Evolutionary conservation across 2,113 vertebrate species (phyloP).

Genomic region (Oreotrochilus melanogaster): DNA sequence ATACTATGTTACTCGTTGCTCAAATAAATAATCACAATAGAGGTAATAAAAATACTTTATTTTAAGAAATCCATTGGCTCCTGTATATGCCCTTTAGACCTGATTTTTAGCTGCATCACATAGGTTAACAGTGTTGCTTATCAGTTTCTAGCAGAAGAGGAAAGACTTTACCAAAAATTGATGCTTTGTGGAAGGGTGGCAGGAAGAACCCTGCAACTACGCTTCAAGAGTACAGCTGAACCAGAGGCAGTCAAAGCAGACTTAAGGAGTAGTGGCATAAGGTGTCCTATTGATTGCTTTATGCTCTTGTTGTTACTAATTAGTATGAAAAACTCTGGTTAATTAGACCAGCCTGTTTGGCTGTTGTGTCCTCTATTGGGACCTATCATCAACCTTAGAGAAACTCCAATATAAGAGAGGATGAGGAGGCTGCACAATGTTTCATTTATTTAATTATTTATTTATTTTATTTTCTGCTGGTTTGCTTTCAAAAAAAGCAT

Average conservation of each 20-base stretch:
- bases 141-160: background rate
- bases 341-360: constrained; percentile 34
- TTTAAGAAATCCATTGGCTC: background rate
- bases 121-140: background rate
- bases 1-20: background rate
- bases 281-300: constrained; percentile 55
- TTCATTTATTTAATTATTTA: no score
- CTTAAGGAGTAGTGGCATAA: constrained; percentile 1
- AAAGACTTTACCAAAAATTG: constrained; percentile 3
- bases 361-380: background rate
- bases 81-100: background rate
- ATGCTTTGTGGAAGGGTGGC: background rate
- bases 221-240: constrained; percentile 4
- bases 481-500: background rate
- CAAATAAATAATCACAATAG: background rate
- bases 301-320: constrained; percentile 49
- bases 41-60: background rate
- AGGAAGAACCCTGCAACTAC: constrained; percentile 1
- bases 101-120: background rate
- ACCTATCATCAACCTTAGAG: background rate
- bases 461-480: background rate
- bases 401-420: background rate
- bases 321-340: constrained; percentile 15
- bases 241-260: constrained; percentile 1
- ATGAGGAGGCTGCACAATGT: background rate